Conservation (phyloP, 2,888 invertebrate species). For the Zelleria hepariella region DNA sequence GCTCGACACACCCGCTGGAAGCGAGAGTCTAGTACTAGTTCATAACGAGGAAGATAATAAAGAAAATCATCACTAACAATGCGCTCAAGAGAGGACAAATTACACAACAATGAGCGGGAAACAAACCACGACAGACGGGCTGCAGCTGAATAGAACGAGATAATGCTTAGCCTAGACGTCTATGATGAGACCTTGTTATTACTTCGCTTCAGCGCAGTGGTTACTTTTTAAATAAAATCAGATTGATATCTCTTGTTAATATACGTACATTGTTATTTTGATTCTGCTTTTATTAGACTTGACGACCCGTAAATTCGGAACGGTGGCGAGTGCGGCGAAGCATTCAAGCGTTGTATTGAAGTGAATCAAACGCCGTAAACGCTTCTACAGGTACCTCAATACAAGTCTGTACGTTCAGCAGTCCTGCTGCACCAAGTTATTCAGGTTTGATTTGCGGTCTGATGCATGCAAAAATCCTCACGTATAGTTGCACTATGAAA, state of each 20-base stretch:
- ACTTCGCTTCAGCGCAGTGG: not conserved
- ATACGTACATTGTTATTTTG: not conserved
- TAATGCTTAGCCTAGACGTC: not conserved
- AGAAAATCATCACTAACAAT: slow-evolving; percentile 15
- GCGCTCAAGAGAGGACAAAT: not conserved
- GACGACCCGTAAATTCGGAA: too few relatives aligned
- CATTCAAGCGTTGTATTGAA: too few relatives aligned
- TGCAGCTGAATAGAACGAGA: not conserved
- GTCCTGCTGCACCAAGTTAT: too few relatives aligned
- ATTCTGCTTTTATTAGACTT: not conserved
- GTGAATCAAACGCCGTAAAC: too few relatives aligned
- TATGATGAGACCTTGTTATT: not conserved
- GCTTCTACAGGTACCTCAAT: too few relatives aligned
- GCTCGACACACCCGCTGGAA: slow-evolving; percentile 46
- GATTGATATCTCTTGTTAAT: not conserved
- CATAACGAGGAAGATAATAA: slow-evolving; percentile 35
- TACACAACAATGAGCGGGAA: too few relatives aligned
- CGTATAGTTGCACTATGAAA: too few relatives aligned
- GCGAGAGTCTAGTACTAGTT: slow-evolving; percentile 54
- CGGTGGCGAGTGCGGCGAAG: too few relatives aligned
- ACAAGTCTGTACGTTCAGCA: too few relatives aligned
- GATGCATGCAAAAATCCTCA: too few relatives aligned
- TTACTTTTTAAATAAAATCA: not conserved
- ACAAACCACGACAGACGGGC: not conserved
- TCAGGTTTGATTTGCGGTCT: too few relatives aligned